Conservation (phyloP, 2,113 vertebrate species). For the Trinectes maculatus region DNA sequence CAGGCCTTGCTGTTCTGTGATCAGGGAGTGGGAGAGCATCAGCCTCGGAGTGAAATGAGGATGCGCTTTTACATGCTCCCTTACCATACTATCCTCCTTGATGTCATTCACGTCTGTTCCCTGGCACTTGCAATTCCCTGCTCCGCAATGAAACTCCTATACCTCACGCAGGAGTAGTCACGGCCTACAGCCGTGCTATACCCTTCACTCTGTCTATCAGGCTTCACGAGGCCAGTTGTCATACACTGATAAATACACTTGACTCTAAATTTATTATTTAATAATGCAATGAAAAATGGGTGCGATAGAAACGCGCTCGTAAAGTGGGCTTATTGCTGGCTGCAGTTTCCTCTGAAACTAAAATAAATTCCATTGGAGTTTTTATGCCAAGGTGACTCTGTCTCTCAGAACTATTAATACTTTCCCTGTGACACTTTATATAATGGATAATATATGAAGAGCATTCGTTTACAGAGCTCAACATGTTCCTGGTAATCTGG, state of each 20-base stretch:
- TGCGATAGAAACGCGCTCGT: conserved; percentile 1
- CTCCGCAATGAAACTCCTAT: conserved; percentile 62
- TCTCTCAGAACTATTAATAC: conserved; percentile 35
- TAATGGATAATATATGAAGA: conserved; percentile 28
- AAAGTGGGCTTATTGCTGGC: conserved; percentile 1
- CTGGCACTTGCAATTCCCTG: conserved; percentile 69
- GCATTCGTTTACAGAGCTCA: neutral
- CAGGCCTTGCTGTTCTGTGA: conserved; percentile 70
- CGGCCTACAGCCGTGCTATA: conserved; percentile 47
- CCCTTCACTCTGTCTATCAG: conserved; percentile 40
- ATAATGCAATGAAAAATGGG: neutral
- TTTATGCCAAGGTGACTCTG: conserved; percentile 16
- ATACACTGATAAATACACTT: conserved; percentile 41
- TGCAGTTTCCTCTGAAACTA: conserved; percentile 3
- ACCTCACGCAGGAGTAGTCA: conserved; percentile 61
- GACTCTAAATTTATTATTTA: conserved; percentile 4
- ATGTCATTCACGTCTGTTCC: conserved; percentile 71
- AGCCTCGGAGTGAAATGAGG: conserved; percentile 69
- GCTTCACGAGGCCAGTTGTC: conserved; percentile 26
- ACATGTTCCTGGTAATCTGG: neutral
- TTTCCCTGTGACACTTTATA: conserved; percentile 25
- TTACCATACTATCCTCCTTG: conserved; percentile 64
- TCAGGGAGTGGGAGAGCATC: conserved; percentile 66
- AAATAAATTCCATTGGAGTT: conserved; percentile 22
- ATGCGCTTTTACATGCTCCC: conserved; percentile 71